Percentiles rank a stretch among this genome's conserved stretches.
These are phyloP conservation scores for Cyrtonyx montezumae DNA, from an alignment of 2,113 vertebrate genomes.

Conservation along the genomic window DNA sequence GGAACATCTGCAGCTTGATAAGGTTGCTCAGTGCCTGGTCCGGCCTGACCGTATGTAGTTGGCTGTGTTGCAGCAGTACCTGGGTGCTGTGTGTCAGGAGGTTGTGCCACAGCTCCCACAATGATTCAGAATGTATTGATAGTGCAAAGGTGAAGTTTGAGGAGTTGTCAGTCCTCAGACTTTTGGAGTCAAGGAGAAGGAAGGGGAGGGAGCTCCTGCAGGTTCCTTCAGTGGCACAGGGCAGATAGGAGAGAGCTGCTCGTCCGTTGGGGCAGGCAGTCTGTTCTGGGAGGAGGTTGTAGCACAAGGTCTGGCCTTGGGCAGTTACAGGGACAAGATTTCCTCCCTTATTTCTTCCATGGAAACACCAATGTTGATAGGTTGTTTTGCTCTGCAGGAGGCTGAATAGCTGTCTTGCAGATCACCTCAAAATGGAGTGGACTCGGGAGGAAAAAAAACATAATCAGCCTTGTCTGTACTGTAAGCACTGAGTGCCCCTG, in stretches of 20 bases:
- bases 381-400: not conserved
- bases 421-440: not conserved
- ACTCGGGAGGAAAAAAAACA: rapidly evolving
- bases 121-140: not conserved
- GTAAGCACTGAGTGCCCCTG: not conserved
- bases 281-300: not conserved
- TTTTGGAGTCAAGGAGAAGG: not conserved
- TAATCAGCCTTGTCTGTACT: not conserved
- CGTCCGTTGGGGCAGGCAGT: rapidly evolving
- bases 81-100: not conserved
- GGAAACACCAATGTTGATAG: rapidly evolving
- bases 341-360: not conserved
- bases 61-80: not conserved
- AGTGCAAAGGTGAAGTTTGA: not conserved
- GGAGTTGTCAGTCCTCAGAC: not conserved
- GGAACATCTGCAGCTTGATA: too few species aligned
- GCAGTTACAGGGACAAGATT: not conserved
- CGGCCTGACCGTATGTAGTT: not conserved
- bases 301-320: not conserved
- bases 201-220: not conserved
- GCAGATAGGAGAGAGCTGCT: not conserved
- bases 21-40: too few species aligned
- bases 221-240: not conserved
- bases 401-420: not conserved
- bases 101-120: not conserved